A percentile compares a stretch with the other conserved stretches of the same genome.
phyloP scores from a whole-genome alignment of 2,888 invertebrate species.

The Pristionchus arcanus region DNA sequence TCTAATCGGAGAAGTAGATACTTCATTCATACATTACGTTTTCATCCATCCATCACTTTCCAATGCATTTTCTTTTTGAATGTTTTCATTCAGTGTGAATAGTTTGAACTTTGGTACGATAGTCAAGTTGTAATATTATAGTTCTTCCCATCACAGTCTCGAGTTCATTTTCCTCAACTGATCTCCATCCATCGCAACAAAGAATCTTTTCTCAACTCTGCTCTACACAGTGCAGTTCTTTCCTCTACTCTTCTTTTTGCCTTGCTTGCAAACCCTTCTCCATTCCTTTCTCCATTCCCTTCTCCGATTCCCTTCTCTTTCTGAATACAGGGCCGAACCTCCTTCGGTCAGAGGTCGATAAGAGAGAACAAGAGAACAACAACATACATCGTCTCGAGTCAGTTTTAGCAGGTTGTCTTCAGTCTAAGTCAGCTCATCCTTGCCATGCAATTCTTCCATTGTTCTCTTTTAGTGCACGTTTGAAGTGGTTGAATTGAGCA shows the following conservation, averaged over 20 bases:
- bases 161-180: neutral
- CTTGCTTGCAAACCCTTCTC: neutral
- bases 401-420: neutral
- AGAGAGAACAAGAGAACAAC: neutral
- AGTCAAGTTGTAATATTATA: no score
- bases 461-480: neutral
- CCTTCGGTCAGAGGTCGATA: constrained; percentile 25
- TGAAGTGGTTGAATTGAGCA: neutral
- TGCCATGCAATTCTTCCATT: neutral
- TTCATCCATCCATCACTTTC: no score
- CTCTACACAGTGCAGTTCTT: constrained; percentile 31
- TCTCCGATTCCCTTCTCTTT: constrained; percentile 8
- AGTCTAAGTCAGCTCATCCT: neutral
- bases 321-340: neutral
- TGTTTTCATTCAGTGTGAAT: no score
- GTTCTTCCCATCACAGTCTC: neutral
- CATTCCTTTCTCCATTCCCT: neutral
- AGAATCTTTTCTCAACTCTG: neutral
- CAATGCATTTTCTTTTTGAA: neutral
- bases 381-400: neutral
- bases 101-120: no score
- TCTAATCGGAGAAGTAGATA: neutral
- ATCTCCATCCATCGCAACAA: neutral
- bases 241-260: constrained; percentile 22
- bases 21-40: neutral